Conservation (phyloP, 64 coral and sea anemone genomes). For the Pachyseris speciosa region DNA sequence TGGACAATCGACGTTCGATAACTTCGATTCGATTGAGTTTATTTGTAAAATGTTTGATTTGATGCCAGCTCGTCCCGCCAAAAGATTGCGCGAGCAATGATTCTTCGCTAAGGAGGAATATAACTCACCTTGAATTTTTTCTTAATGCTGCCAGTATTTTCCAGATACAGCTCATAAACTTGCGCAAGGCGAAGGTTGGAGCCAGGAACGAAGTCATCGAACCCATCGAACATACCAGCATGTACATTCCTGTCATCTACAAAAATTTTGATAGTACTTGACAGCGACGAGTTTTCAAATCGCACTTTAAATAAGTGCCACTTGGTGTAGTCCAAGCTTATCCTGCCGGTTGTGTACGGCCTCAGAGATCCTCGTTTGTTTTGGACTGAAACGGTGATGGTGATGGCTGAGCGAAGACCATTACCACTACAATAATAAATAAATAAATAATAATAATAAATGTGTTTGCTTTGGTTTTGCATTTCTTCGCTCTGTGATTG, state of each 20-base stretch:
- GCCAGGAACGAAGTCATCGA: not conserved
- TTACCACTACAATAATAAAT: not conserved
- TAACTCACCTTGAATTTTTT: conserved; percentile 47
- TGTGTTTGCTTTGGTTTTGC: too few species aligned
- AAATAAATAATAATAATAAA: not conserved
- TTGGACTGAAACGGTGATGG: conserved; percentile 34
- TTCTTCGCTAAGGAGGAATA: not conserved
- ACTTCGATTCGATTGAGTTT: too few species aligned
- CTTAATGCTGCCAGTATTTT: conserved; percentile 26
- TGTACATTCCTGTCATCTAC: conserved; percentile 38
- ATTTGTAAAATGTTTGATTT: too few species aligned
- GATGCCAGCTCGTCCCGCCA: too few species aligned
- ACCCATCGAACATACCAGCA: not conserved
- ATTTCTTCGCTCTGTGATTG: too few species aligned
- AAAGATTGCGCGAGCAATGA: too few species aligned
- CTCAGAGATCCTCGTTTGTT: not conserved
- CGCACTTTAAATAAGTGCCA: conserved; percentile 78
- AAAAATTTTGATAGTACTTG: conserved; percentile 31
- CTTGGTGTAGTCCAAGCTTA: not conserved
- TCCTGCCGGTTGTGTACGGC: not conserved
- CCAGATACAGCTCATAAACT: not conserved
- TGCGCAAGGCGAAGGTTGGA: conserved; percentile 72
- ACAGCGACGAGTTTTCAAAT: conserved; percentile 48
- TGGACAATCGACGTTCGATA: too few species aligned
- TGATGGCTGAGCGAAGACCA: not conserved